Base-by-base conservation (phyloP, 2,888 invertebrate species). In the Pterostichus niger region DNA sequence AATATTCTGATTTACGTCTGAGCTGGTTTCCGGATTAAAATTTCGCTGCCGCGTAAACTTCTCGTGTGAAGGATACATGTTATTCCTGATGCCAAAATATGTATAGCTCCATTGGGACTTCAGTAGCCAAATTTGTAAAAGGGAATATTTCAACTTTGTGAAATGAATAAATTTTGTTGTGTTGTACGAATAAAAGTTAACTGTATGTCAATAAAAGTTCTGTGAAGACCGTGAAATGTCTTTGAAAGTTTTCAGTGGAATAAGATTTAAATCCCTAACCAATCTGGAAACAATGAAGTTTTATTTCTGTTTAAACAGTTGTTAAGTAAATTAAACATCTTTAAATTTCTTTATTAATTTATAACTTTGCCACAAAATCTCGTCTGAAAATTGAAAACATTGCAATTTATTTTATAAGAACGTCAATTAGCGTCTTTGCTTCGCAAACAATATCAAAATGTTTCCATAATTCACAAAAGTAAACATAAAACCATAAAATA, bases 1-100 rank as follows among this genome's bases (percentile, higher is more conserved):
- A 77, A 77, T 59, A 77, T 77, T 77, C 77, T 77, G 77, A 77
- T 77, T 77, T 77, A 77, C 77, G 59, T 77, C 35, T 56, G 15
- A 7, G 44, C 15, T 59, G 59, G 33, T 35, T 76, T 52, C 54
- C 17, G 77, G 77, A 77, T 77, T 77, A 59, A 77, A 77, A 40
- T 77, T 59, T 44, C 40, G 17, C 44, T 64, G 33, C 40, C 35
- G 64, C 7, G 31, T 64, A 33, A 33, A 33, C 10, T 24, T 15
- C 17, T 17, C 59, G 11, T 31, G 31, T 17, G 24, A 24, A n/a
- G 31, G 33, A 64, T 64, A 40, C 40, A 40, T 7, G 6, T 40
- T 40, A 40, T 40, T 40, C 40, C 40, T 40, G 64, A 35, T 64
- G 13, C 64, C 40, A 44, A 71, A 71, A 44, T 71, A 71, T 71